phyloP scores from a whole-genome alignment of 2,797 vertebrate genomes.

The Ceryle rudis region DNA sequence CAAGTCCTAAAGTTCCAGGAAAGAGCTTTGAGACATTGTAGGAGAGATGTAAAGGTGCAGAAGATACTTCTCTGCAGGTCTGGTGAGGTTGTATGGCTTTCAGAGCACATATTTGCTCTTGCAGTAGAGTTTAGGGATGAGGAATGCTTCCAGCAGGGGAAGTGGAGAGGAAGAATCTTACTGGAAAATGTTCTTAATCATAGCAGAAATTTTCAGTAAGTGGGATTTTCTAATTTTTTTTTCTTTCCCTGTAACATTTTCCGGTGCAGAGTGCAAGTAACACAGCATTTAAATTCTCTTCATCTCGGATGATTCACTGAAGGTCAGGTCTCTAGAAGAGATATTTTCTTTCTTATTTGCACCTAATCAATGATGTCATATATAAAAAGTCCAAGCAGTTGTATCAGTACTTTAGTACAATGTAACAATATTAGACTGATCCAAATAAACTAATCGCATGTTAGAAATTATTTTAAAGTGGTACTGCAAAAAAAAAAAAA shows the following conservation, averaged over 20 bases:
- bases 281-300: slow-evolving; percentile 50
- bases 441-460: slow-evolving; percentile 13
- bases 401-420: background rate
- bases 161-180: background rate
- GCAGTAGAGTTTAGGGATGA: background rate
- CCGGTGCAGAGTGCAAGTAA: slow-evolving; percentile 13
- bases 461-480: slow-evolving; percentile 44
- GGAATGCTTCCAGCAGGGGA: background rate
- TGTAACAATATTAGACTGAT: slow-evolving; percentile 10
- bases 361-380: slow-evolving; percentile 50
- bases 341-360: slow-evolving; percentile 55
- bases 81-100: background rate
- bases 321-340: slow-evolving; percentile 49
- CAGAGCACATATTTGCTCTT: background rate
- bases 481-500: background rate
- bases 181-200: slow-evolving; percentile 26
- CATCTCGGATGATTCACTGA: slow-evolving; percentile 42
- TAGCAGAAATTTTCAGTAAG: slow-evolving; percentile 29
- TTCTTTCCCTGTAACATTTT: background rate
- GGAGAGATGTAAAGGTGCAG: background rate
- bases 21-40: accelerated
- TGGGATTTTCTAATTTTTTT: background rate
- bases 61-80: background rate
- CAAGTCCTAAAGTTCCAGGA: background rate
- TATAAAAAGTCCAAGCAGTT: slow-evolving; percentile 14